These are phyloP conservation scores for Craseonycteris thonglongyai DNA, from an alignment of 2,113 vertebrate genomes.

Conservation along the genomic window DNA sequence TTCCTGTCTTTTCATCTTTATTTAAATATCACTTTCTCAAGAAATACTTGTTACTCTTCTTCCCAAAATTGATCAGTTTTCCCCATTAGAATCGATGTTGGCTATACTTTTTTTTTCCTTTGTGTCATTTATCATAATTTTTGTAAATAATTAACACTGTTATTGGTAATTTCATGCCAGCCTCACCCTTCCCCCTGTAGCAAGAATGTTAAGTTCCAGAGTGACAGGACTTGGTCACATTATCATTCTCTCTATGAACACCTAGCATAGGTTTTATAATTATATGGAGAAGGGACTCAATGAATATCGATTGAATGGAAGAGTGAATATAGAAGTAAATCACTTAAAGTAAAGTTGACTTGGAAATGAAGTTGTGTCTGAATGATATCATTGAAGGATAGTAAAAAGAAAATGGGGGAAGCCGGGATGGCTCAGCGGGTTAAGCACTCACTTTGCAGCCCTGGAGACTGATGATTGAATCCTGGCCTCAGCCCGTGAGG, in stretches of 20 bases:
- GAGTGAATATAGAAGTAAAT: not conserved
- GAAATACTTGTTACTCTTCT: not conserved
- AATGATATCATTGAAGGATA: not conserved
- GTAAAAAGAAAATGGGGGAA: not conserved
- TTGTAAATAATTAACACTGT: not conserved
- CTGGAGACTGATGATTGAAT: too few species aligned
- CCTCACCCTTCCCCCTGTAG: not conserved
- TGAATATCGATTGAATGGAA: not conserved
- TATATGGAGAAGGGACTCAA: not conserved
- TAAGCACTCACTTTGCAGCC: too few species aligned
- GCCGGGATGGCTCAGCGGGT: too few species aligned
- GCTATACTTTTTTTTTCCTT: not conserved
- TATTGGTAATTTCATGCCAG: not conserved
- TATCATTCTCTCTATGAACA: not conserved
- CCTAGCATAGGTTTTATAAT: not conserved
- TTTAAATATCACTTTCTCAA: not conserved
- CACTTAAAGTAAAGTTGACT: not conserved
- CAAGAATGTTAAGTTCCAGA: not conserved
- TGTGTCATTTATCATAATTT: not conserved
- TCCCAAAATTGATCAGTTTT: not conserved
- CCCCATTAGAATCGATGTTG: not conserved
- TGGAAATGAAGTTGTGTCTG: not conserved
- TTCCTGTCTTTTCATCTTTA: not conserved
- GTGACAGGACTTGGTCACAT: not conserved
- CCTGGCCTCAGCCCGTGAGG: too few species aligned